Evolutionary conservation across 2,888 invertebrate species (phyloP).

Genomic region (Mimumesa dahlbomi): DNA sequence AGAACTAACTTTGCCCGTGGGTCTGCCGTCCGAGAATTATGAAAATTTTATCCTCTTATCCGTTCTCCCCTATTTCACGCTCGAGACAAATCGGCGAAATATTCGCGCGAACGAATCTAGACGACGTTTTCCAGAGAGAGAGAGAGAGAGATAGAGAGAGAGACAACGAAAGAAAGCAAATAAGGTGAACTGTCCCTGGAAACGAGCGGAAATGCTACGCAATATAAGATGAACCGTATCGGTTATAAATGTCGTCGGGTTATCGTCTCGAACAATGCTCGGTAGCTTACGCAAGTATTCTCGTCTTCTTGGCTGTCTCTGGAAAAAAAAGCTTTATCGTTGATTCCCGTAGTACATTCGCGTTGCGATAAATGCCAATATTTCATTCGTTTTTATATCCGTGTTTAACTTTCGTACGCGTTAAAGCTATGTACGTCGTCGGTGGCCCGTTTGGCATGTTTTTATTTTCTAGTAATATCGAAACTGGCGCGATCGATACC

Average conservation of each 20-base stretch:
- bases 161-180: too few relatives aligned
- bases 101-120: constrained; percentile 7
- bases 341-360: constrained; percentile 16
- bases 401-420: too few relatives aligned
- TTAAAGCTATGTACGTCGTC: too few relatives aligned
- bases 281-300: constrained; percentile 14
- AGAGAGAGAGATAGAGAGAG: too few relatives aligned
- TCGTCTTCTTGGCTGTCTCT: constrained; percentile 10
- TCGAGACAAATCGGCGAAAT: constrained; percentile 15
- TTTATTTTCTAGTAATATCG: too few relatives aligned
- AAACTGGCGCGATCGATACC: too few relatives aligned
- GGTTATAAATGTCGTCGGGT: constrained; percentile 54
- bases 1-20: constrained; percentile 21
- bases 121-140: background rate
- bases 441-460: too few relatives aligned
- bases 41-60: constrained; percentile 18
- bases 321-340: constrained; percentile 19
- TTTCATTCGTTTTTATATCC: background rate
- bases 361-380: constrained; percentile 26
- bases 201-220: constrained; percentile 36
- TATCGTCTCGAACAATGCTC: constrained; percentile 42
- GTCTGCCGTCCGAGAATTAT: constrained; percentile 29
- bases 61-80: constrained; percentile 3
- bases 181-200: too few relatives aligned
- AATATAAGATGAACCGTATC: constrained; percentile 54